Conservation (phyloP, 2,113 vertebrate species). For the Cichladusa arquata region DNA sequence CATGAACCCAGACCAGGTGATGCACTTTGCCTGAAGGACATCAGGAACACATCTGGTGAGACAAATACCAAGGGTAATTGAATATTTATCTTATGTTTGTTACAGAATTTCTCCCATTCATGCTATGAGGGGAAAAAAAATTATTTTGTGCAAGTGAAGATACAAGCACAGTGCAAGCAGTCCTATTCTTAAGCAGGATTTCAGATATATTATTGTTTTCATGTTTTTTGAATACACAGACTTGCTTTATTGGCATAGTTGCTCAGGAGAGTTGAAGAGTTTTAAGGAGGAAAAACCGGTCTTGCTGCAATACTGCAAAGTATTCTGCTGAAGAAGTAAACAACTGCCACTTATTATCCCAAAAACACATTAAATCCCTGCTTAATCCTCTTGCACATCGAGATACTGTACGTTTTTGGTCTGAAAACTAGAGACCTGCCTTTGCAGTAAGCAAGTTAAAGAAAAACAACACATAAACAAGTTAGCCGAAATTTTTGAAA, state of each 20-base stretch:
- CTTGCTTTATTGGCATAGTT: neutral
- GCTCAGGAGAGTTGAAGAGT: neutral
- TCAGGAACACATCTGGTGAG: neutral
- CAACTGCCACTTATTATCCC: neutral
- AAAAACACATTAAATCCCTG: neutral
- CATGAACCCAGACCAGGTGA: neutral
- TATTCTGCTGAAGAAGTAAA: neutral
- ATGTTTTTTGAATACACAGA: neutral
- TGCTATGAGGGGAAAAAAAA: neutral
- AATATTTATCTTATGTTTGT: neutral
- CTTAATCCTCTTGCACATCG: neutral
- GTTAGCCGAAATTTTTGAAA: neutral
- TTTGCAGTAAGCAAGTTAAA: neutral
- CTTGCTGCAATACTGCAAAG: neutral
- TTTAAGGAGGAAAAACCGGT: neutral
- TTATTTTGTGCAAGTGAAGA: neutral
- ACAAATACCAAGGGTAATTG: neutral
- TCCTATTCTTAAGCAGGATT: neutral
- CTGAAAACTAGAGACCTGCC: neutral
- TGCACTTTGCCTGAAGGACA: neutral
- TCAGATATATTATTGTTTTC: neutral
- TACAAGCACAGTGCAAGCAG: neutral
- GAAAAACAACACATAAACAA: neutral
- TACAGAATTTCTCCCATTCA: neutral
- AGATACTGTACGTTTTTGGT: accelerated